Evolutionary conservation across 1,140 invertebrate species (phyloP).

Genomic region (Trypoxylus dichotomus): DNA sequence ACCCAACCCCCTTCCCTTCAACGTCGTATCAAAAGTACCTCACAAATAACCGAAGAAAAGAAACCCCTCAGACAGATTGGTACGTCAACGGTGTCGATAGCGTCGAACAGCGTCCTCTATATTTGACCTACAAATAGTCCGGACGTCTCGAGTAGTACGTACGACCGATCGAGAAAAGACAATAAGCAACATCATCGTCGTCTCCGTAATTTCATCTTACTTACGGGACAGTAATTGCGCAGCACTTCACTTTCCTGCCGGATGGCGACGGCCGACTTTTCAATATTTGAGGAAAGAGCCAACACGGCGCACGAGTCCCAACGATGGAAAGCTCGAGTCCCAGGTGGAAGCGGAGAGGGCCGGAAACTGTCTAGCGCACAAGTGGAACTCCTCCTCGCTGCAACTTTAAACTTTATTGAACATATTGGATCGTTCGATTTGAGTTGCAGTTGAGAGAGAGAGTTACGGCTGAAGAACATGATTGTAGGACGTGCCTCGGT

Average conservation of each 20-base stretch:
- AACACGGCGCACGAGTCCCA: not conserved
- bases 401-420: conserved; percentile 35
- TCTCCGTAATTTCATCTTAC: not conserved
- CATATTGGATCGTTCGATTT: conserved; percentile 33
- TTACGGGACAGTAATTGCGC: conserved; percentile 8
- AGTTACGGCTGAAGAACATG: conserved; percentile 1
- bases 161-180: not conserved
- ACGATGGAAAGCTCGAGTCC: too few relatives aligned
- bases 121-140: not conserved
- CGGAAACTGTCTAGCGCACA: conserved; percentile 31
- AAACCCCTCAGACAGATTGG: too few relatives aligned
- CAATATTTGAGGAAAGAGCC: not conserved
- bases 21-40: too few relatives aligned
- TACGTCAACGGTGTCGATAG: too few relatives aligned
- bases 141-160: not conserved
- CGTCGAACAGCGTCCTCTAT: not conserved
- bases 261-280: not conserved
- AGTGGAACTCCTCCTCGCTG: conserved; percentile 30
- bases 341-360: not conserved
- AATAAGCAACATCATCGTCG: conserved; percentile 11
- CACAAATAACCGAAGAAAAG: too few relatives aligned
- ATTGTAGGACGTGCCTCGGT: conserved; percentile 7
- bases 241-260: not conserved
- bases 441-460: conserved; percentile 12
- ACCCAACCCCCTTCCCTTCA: too few relatives aligned